Evolutionary conservation across 2,888 invertebrate species (phyloP).

Genomic region (Timema cristinae): DNA sequence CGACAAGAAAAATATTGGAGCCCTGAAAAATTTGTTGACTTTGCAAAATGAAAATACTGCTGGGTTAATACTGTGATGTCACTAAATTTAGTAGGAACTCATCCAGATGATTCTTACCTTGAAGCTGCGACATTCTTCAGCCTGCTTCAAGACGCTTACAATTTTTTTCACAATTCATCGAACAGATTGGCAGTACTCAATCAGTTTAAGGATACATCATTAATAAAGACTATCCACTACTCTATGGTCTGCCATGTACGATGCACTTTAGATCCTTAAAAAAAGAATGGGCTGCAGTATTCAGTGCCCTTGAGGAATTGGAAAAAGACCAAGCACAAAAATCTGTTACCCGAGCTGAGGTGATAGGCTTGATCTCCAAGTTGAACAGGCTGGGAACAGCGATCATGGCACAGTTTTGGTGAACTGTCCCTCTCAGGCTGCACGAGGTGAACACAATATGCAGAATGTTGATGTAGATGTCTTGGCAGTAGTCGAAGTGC

Average conservation of each 20-base stretch:
- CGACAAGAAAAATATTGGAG: no score
- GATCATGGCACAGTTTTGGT: not conserved
- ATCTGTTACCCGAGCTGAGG: not conserved
- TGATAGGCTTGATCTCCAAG: not conserved
- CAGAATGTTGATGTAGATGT: not conserved
- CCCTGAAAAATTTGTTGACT: no score
- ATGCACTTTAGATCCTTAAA: not conserved
- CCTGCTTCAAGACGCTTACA: not conserved
- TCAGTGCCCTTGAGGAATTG: not conserved
- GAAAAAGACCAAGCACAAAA: slow-evolving; percentile 7
- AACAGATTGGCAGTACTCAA: not conserved
- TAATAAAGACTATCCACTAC: not conserved
- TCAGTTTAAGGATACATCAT: not conserved
- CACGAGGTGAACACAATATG: not conserved
- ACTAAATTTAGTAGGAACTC: slow-evolving; percentile 8
- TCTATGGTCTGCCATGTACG: slow-evolving; percentile 8
- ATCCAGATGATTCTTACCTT: slow-evolving; percentile 11
- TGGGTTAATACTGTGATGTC: no score
- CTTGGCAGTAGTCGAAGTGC: not conserved
- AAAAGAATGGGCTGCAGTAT: not conserved
- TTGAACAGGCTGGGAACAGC: slow-evolving; percentile 3
- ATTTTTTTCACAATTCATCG: slow-evolving; percentile 2
- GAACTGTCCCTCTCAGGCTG: not conserved
- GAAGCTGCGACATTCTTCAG: not conserved
- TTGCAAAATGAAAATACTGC: no score